Evolutionary conservation across 2,113 vertebrate genomes (phyloP).

Genomic region (Pseudonaja textilis): DNA sequence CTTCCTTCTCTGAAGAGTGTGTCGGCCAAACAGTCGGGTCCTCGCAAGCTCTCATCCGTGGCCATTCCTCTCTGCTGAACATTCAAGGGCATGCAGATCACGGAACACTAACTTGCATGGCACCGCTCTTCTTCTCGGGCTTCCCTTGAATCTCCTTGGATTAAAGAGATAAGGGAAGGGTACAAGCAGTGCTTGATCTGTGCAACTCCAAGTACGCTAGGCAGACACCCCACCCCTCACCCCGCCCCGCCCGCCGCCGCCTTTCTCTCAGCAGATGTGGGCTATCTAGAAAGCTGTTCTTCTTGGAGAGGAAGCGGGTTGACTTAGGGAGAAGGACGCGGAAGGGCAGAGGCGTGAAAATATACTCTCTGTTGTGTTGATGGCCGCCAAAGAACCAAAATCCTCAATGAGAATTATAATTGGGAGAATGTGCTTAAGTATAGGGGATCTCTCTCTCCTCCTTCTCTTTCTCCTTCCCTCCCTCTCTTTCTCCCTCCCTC

Average conservation of each 20-base stretch:
- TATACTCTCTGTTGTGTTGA: not conserved
- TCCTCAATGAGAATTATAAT: not conserved
- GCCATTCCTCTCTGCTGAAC: constrained; percentile 58
- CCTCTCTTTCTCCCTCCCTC: too few relatives aligned
- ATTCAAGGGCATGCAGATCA: constrained; percentile 48
- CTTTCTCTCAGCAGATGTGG: constrained; percentile 3
- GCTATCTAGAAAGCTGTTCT: constrained; percentile 24
- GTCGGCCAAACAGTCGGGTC: constrained; percentile 2
- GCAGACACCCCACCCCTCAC: not conserved
- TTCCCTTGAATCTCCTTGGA: not conserved
- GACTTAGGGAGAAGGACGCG: constrained; percentile 15
- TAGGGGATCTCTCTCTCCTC: not conserved
- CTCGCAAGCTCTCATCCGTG: constrained; percentile 29
- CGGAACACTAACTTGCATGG: constrained; percentile 42
- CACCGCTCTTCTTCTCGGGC: constrained; percentile 16
- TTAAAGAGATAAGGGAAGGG: constrained; percentile 23
- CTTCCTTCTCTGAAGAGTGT: constrained; percentile 5
- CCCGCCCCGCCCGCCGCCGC: not conserved
- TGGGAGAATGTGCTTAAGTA: not conserved
- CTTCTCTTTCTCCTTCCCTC: not conserved
- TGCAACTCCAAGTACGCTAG: not conserved
- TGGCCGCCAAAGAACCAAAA: not conserved
- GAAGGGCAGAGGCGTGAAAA: not conserved
- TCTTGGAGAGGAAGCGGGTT: not conserved
- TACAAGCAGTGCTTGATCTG: not conserved